These are phyloP conservation scores for Cinara cedri DNA, from an alignment of 2,888 invertebrate species.

Conservation along the genomic window DNA sequence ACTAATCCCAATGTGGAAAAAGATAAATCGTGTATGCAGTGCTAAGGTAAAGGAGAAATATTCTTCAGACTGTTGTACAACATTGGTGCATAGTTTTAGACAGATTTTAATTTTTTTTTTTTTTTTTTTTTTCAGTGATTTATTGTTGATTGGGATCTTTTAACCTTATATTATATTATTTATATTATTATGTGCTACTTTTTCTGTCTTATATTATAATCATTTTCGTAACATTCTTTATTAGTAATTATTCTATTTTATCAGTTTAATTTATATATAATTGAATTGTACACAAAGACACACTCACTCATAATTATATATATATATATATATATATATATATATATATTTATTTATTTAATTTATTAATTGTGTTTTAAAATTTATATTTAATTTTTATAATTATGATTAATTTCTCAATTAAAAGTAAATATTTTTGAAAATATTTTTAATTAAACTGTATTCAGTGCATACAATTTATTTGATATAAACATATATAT, in stretches of 20 bases:
- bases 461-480: constrained; percentile 8
- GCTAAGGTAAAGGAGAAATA: constrained; percentile 39
- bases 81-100: not conserved
- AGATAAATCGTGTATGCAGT: constrained; percentile 53
- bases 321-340: constrained; percentile 18
- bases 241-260: constrained; percentile 42
- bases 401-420: constrained; percentile 46
- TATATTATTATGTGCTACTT: constrained; percentile 42
- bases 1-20: constrained; percentile 50
- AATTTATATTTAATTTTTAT: constrained; percentile 33
- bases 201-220: constrained; percentile 43
- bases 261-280: constrained; percentile 32
- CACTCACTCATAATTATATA: not conserved
- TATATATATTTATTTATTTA: constrained; percentile 25
- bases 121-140: constrained; percentile 16
- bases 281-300: constrained; percentile 26
- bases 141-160: constrained; percentile 15
- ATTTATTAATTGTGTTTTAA: constrained; percentile 8
- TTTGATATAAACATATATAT: constrained; percentile 26
- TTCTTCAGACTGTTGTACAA: not conserved
- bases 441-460: constrained; percentile 39
- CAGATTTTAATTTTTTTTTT: too few relatives aligned
- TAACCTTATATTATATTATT: constrained; percentile 31
- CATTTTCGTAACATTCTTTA: constrained; percentile 49
- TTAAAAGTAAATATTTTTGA: constrained; percentile 35